A percentile compares a stretch with the other conserved stretches of the same genome.
These are phyloP conservation scores for Etheostoma perlongum DNA, from an alignment of 2,797 vertebrate species.

Conservation along the genomic window DNA sequence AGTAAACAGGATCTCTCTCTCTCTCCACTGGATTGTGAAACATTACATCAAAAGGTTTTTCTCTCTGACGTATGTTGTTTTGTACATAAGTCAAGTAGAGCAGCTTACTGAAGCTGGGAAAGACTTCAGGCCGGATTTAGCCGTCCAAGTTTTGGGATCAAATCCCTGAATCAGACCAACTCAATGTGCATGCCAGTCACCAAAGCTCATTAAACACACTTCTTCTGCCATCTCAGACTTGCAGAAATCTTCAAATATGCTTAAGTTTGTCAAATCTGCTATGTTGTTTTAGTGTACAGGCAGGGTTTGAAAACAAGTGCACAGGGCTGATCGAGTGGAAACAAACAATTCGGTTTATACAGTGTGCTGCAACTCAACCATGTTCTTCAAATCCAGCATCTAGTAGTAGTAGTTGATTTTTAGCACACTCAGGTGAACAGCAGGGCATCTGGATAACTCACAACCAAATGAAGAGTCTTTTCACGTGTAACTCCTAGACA, in stretches of 20 bases:
- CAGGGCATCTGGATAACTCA: background rate
- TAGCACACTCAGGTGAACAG: background rate
- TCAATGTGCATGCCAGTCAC: conserved; percentile 14
- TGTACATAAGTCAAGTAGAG: conserved; percentile 8
- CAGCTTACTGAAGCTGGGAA: conserved; percentile 11
- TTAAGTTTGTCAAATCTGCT: conserved; percentile 27
- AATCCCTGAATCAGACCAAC: conserved; percentile 32
- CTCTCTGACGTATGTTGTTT: conserved; percentile 8
- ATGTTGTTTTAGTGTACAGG: background rate
- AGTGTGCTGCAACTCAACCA: conserved; percentile 1
- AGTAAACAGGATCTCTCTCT: background rate
- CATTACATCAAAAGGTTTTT: background rate
- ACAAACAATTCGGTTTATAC: background rate
- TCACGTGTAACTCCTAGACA: background rate
- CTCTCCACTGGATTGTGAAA: conserved; percentile 37
- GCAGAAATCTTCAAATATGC: conserved; percentile 19
- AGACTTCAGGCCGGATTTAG: conserved; percentile 7
- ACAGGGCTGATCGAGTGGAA: background rate
- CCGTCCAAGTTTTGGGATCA: conserved; percentile 21
- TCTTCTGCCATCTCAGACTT: conserved; percentile 5
- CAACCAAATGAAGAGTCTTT: conserved; percentile 2
- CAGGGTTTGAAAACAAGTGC: background rate
- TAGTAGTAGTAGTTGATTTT: background rate
- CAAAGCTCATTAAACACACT: conserved; percentile 42
- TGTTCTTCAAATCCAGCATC: conserved; percentile 8